Evolutionary conservation across 1,140 invertebrate species (phyloP).

Genomic region (Eubasilissa regina): DNA sequence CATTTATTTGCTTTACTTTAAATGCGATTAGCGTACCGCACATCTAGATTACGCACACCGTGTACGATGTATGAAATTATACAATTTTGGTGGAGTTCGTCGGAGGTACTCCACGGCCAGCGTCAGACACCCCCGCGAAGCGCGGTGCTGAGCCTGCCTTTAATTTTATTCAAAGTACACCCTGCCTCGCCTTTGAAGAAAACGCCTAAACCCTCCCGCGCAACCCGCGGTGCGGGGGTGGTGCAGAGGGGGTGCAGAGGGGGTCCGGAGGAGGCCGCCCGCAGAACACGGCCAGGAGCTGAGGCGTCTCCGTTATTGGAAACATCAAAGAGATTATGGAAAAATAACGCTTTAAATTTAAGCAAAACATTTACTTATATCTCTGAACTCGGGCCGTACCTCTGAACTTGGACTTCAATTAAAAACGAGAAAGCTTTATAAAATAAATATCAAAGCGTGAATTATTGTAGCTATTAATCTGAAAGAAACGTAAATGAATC

Average conservation of each 20-base stretch:
- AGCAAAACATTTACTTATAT: neutral
- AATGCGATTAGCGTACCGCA: too few species aligned
- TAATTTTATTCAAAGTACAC: slow-evolving; percentile 4
- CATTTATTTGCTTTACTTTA: too few species aligned
- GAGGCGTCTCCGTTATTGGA: neutral
- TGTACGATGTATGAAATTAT: neutral
- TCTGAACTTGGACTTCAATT: neutral
- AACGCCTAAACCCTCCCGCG: slow-evolving; percentile 1
- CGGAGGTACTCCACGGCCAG: neutral
- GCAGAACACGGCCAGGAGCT: too few species aligned
- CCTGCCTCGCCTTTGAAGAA: neutral
- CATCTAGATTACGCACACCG: too few species aligned
- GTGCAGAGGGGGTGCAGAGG: too few species aligned
- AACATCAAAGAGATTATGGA: slow-evolving; percentile 3
- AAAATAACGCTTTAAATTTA: neutral
- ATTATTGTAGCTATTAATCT: too few species aligned
- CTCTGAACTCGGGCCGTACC: neutral
- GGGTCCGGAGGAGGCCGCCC: too few species aligned
- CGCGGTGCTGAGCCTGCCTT: neutral
- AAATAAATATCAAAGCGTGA: too few species aligned
- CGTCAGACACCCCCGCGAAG: neutral
- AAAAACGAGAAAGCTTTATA: too few species aligned
- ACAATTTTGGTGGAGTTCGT: neutral
- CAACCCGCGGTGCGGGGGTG: too few species aligned
- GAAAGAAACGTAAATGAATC: too few species aligned